These are phyloP conservation scores for Ariolimax columbianus DNA, from an alignment of 2,888 invertebrate species.

Conservation along the genomic window DNA sequence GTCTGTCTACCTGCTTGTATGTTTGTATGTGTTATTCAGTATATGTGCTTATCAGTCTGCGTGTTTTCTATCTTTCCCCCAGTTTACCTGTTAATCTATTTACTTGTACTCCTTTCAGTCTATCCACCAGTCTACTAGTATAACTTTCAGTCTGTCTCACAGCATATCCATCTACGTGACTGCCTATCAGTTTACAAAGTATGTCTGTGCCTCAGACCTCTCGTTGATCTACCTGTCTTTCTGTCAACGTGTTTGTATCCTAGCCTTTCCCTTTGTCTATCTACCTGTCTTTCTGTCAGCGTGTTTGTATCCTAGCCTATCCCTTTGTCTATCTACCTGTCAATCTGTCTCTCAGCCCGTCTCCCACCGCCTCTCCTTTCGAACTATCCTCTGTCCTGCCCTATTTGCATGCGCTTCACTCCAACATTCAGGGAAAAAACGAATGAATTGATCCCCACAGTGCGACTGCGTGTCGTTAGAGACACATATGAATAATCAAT, in stretches of 20 bases:
- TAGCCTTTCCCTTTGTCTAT: neutral
- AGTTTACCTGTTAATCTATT: neutral
- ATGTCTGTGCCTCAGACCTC: too few relatives aligned
- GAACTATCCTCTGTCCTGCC: too few relatives aligned
- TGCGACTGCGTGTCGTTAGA: too few relatives aligned
- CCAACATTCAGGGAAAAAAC: too few relatives aligned
- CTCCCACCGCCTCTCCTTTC: neutral
- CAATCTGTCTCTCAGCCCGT: neutral
- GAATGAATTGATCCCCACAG: too few relatives aligned
- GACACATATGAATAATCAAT: too few relatives aligned
- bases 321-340: too few relatives aligned
- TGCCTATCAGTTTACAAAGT: neutral
- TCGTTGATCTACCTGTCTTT: neutral
- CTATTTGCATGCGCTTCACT: too few relatives aligned
- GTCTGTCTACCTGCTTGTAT: neutral
- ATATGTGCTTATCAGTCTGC: neutral
- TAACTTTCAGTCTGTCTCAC: neutral
- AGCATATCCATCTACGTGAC: neutral
- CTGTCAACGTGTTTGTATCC: neutral
- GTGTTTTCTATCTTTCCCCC: neutral
- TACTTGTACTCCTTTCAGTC: neutral
- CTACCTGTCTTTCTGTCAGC: neutral
- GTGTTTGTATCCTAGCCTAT: neutral
- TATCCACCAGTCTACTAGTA: neutral
- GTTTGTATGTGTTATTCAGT: neutral